Evolutionary conservation across 2,797 vertebrate genomes (phyloP), one percentile per base, ranked within the genome.

Genomic region (Gobionotothen gibberifrons): DNA sequence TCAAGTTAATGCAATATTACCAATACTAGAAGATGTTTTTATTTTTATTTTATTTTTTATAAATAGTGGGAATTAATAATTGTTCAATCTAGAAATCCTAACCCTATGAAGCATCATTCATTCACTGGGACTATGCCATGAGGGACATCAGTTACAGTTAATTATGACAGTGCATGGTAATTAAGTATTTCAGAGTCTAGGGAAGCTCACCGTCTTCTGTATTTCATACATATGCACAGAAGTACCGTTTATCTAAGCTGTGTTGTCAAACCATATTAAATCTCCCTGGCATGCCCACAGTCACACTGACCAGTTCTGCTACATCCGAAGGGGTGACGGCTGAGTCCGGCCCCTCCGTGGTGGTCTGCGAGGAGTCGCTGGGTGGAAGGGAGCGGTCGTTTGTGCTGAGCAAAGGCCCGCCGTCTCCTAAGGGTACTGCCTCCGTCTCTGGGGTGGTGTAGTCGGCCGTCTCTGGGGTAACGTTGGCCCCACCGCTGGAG

Each of bases 301-400:
- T 62, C 40, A 55, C 22, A 90, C 90, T 92, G 82, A 94, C 95
- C 93, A 97, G 96, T 92, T 99, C 98, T 58, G 97, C 97, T 72
- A 96, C 97, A 78, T 99, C 98, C 0, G 97, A 98, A 66, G 98
- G 98, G 2, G 98, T 99, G 81, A 98, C 95, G 2, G 98, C 98
- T 0, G 97, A 98, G 85, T 99, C 98, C 0, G 97, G 97, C 14
- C 98, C 98, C 91, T 99, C 98, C 0, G 98, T 99, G 73, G 98
- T 99, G 22, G 98, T 98, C 91, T 99, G 98, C 72, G 98, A 99
- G 74, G 97, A 98, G 87, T 99, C 98, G 3, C 98, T 99, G 70
- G 96, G 92, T 1, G 97, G 97, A 1, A 97, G 96, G 0, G 97
- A 98, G 64, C 94, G 94, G 55, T 93, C 92, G 4, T 94, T 95